Conservation (phyloP, 2,797 vertebrate genomes). For the Mus spretus region DNA sequence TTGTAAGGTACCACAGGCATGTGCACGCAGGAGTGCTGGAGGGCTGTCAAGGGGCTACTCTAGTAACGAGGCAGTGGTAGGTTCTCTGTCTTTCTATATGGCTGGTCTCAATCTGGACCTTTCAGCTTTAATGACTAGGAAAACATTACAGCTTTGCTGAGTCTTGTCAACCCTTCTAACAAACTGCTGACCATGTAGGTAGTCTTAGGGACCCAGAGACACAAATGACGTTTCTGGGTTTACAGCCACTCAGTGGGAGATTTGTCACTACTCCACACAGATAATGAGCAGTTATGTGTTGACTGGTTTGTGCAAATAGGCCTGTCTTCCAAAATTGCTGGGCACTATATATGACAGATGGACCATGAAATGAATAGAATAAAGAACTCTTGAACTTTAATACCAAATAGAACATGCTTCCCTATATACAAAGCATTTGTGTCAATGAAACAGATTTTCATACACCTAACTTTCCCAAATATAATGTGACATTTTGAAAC, state of each 20-base stretch:
- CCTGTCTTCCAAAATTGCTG: neutral
- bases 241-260: neutral
- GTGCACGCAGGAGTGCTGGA: no score
- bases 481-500: neutral
- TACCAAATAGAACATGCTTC: neutral
- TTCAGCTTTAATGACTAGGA: neutral
- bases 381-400: neutral
- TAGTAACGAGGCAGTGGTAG: fast-evolving
- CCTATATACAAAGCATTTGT: neutral
- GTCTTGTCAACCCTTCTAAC: neutral
- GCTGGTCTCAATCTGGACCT: neutral
- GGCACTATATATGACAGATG: neutral
- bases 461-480: neutral
- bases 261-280: neutral
- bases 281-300: neutral
- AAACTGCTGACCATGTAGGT: neutral
- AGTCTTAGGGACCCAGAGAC: neutral
- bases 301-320: neutral
- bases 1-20: neutral
- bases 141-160: neutral
- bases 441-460: conserved; percentile 24
- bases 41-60: neutral
- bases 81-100: neutral
- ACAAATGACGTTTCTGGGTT: neutral
- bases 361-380: neutral